phyloP scores from a whole-genome alignment of 1,140 invertebrate genomes.

The Coptotermes formosanus region DNA sequence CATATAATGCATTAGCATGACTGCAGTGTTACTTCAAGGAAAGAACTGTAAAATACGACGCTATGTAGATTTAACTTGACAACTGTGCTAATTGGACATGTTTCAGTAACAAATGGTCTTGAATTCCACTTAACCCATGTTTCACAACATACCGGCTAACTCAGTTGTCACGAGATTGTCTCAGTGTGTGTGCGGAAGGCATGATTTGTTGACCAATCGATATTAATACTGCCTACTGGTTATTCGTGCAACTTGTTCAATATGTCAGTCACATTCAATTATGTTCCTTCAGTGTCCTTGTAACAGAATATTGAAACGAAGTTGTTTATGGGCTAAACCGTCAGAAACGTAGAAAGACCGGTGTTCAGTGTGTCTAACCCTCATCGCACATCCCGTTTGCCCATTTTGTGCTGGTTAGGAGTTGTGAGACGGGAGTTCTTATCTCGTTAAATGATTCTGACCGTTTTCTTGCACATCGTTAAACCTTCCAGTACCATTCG shows the following conservation, averaged over 20 bases:
- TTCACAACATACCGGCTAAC: neutral
- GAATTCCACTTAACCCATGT: neutral
- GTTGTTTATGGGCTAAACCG: neutral
- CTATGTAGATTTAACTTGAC: neutral
- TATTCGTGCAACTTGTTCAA: neutral
- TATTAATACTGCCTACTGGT: neutral
- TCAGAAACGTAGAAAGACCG: neutral
- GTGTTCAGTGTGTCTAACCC: neutral
- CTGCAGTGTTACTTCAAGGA: too few relatives aligned
- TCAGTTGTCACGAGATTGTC: neutral
- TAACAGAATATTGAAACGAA: neutral
- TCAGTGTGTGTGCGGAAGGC: neutral
- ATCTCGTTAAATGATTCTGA: too few relatives aligned
- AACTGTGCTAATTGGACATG: conserved; percentile 10
- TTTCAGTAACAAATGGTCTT: conserved; percentile 3
- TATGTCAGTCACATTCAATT: conserved; percentile 13
- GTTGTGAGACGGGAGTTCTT: neutral
- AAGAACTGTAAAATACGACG: neutral
- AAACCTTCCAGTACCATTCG: neutral
- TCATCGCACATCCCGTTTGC: neutral
- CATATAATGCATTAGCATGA: too few relatives aligned
- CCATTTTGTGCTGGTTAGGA: neutral
- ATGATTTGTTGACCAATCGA: conserved; percentile 12
- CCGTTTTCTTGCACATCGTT: too few relatives aligned
- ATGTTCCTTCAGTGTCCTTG: neutral